Conservation (phyloP, 2,113 vertebrate species). For the Electrona antarctica region DNA sequence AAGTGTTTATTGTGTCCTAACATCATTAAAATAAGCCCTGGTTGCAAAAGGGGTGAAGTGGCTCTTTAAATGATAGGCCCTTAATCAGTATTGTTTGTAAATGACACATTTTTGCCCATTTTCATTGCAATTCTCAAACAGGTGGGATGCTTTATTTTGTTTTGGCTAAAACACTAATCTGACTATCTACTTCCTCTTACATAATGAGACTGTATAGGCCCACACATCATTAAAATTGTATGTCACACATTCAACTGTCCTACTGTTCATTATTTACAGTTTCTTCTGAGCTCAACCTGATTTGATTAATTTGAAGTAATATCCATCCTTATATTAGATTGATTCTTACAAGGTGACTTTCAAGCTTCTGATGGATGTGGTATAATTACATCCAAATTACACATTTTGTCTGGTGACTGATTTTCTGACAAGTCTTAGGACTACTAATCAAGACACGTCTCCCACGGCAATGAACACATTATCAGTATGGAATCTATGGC, state of each 20-base stretch:
- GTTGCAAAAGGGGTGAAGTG: too few species aligned
- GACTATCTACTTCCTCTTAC: conserved; percentile 1
- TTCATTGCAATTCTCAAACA: conserved; percentile 31
- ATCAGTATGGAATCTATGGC: too few species aligned
- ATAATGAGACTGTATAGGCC: conserved; percentile 7
- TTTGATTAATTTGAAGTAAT: conserved; percentile 25
- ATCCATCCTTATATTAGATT: conserved; percentile 18
- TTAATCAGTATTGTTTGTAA: conserved; percentile 60
- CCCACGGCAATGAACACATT: too few species aligned
- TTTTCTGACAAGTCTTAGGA: conserved; percentile 41
- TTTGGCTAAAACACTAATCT: conserved; percentile 38
- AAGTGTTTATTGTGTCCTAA: too few species aligned
- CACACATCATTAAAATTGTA: conserved; percentile 29
- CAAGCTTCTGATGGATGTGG: conserved; percentile 52
- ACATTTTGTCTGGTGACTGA: conserved; percentile 44
- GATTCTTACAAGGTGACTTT: conserved; percentile 57
- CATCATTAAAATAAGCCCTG: too few species aligned
- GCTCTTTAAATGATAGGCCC: conserved; percentile 34
- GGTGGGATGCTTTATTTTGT: conserved; percentile 48
- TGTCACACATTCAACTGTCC: conserved; percentile 58
- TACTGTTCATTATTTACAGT: conserved; percentile 52
- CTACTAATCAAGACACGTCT: not conserved
- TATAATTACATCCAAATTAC: conserved; percentile 56
- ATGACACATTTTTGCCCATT: conserved; percentile 64
- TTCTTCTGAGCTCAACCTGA: conserved; percentile 17